These are phyloP conservation scores for Prosapia bicincta DNA, from an alignment of 2,888 invertebrate genomes.

Conservation along the genomic window DNA sequence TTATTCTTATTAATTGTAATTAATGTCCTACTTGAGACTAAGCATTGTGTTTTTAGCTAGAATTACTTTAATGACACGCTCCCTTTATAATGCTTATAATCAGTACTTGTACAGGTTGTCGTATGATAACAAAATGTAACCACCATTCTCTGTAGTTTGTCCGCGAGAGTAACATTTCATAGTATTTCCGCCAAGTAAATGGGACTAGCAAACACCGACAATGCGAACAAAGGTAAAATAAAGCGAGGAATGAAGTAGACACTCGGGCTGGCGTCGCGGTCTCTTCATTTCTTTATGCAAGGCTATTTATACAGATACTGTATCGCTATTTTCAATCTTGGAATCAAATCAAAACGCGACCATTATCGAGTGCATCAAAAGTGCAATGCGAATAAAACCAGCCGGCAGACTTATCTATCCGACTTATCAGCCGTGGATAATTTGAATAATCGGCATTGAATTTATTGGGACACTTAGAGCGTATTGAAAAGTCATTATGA, in stretches of 20 bases:
- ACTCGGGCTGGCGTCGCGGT: not conserved
- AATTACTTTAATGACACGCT: no score
- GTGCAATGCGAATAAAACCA: not conserved
- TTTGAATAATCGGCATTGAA: not conserved
- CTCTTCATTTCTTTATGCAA: not conserved
- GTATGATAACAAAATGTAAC: no score
- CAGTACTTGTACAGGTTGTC: no score
- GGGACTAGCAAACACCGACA: no score
- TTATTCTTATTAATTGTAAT: no score
- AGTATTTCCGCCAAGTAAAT: no score
- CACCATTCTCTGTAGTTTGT: no score
- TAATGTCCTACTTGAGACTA: no score
- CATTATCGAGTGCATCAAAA: not conserved
- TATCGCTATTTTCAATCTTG: slow-evolving; percentile 2
- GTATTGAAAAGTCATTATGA: not conserved
- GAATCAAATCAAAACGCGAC: not conserved
- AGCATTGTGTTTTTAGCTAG: no score
- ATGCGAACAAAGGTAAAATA: not conserved
- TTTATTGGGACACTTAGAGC: not conserved
- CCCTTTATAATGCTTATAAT: no score
- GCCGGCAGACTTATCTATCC: not conserved
- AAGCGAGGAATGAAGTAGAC: not conserved
- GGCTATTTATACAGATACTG: not conserved
- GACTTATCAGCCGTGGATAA: not conserved
- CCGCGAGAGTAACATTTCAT: no score